These are phyloP conservation scores for Psophia crepitans DNA, from an alignment of 2,113 vertebrate species.

Conservation along the genomic window DNA sequence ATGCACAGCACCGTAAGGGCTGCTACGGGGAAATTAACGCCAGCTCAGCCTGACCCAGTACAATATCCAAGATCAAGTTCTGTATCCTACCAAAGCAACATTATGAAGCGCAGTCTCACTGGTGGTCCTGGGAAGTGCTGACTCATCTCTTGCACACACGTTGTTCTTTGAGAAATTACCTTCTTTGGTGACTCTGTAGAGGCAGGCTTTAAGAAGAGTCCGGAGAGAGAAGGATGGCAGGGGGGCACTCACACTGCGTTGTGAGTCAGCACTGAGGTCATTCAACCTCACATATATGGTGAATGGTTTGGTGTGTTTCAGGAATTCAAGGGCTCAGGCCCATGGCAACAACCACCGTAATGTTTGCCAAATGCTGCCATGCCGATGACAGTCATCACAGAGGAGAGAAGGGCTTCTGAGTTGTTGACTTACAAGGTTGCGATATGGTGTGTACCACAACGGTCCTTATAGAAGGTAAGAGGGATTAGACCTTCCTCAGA, in stretches of 20 bases:
- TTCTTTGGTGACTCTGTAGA: background rate
- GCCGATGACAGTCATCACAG: background rate
- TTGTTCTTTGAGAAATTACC: background rate
- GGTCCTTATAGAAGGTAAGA: background rate
- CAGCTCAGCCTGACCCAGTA: no score
- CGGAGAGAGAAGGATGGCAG: background rate
- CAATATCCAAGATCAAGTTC: background rate
- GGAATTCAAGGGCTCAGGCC: background rate
- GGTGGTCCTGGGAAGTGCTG: background rate
- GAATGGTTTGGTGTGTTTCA: background rate
- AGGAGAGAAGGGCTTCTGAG: background rate
- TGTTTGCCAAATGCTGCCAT: background rate
- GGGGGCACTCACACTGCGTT: no score
- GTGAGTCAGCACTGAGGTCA: background rate
- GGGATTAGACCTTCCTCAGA: background rate
- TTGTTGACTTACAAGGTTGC: background rate
- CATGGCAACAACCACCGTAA: background rate
- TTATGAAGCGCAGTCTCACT: background rate
- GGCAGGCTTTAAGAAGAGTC: background rate
- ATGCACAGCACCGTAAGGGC: no score
- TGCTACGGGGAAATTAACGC: no score
- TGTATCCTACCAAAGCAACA: background rate
- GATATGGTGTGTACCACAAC: background rate
- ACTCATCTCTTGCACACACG: background rate
- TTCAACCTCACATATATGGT: background rate